phyloP scores from a whole-genome alignment of 2,113 vertebrate species.

The Thymallus thymallus region DNA sequence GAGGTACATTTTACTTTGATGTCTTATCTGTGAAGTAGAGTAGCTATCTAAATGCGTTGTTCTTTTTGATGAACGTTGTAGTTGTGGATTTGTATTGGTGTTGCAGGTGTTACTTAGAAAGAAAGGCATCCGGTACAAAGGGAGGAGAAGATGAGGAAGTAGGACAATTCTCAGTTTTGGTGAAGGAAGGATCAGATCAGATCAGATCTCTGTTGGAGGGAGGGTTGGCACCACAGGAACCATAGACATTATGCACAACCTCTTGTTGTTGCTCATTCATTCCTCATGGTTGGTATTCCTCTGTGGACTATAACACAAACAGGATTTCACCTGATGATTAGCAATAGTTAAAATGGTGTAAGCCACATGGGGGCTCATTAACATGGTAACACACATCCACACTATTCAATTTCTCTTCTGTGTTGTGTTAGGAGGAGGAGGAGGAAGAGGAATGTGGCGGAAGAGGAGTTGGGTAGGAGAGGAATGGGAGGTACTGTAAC shows the following conservation, averaged over 20 bases:
- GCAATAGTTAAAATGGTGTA: slow-evolving; percentile 57
- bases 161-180: slow-evolving; percentile 10
- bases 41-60: not conserved
- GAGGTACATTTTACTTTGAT: not conserved
- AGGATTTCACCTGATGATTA: slow-evolving; percentile 67
- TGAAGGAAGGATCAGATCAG: slow-evolving; percentile 23
- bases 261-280: slow-evolving; percentile 39
- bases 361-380: slow-evolving; percentile 74
- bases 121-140: slow-evolving; percentile 6
- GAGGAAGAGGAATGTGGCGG: slow-evolving; percentile 21
- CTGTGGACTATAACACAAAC: slow-evolving; percentile 59
- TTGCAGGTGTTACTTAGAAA: slow-evolving; percentile 1
- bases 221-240: not conserved
- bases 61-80: not conserved
- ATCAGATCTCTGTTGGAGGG: slow-evolving; percentile 13
- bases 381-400: slow-evolving; percentile 62
- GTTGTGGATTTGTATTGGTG: not conserved
- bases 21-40: not conserved
- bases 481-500: slow-evolving; percentile 20
- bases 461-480: slow-evolving; percentile 19
- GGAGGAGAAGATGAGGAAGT: not conserved
- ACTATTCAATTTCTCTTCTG: slow-evolving; percentile 44
- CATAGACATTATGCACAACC: not conserved
- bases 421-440: slow-evolving; percentile 23
- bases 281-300: slow-evolving; percentile 44